Evolutionary conservation across 1,140 invertebrate species (phyloP).

Genomic region (Stegodyphus mimosarum): DNA sequence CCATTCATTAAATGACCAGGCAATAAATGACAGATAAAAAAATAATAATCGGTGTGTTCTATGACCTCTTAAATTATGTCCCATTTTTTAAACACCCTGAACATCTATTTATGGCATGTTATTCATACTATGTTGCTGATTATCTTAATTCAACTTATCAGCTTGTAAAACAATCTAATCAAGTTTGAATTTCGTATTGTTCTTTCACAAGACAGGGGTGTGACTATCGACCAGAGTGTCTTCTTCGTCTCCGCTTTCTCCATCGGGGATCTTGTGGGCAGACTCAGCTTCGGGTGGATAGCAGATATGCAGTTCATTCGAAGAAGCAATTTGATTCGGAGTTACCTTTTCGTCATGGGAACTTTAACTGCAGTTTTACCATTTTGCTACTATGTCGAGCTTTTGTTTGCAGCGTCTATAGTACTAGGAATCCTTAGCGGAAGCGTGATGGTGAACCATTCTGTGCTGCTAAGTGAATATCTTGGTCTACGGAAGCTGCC

Average conservation of each 20-base stretch:
- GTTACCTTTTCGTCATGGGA: slow-evolving; percentile 55
- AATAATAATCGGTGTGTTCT: no score
- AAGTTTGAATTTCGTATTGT: not conserved
- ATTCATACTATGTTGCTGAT: no score
- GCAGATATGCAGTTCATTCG: slow-evolving; percentile 42
- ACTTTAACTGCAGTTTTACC: slow-evolving; percentile 19
- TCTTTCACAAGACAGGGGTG: slow-evolving; percentile 41
- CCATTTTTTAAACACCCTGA: no score
- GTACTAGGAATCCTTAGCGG: slow-evolving; percentile 41
- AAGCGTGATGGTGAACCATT: slow-evolving; percentile 60
- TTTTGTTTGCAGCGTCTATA: slow-evolving; percentile 22
- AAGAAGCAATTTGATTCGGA: slow-evolving; percentile 28
- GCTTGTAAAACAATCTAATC: no score
- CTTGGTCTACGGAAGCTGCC: slow-evolving; percentile 55
- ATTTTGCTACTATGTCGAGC: not conserved
- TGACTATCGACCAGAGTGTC: not conserved
- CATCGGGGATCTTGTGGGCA: slow-evolving; percentile 27
- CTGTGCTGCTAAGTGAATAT: slow-evolving; percentile 61
- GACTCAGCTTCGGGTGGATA: slow-evolving; percentile 56
- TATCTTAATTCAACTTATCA: no score
- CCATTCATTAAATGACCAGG: no score
- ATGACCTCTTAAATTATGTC: no score
- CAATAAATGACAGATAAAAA: no score
- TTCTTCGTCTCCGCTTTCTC: slow-evolving; percentile 49
- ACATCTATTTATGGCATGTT: no score